These are phyloP conservation scores for Linyphia triangularis DNA, from an alignment of 2,888 invertebrate genomes.

Conservation along the genomic window DNA sequence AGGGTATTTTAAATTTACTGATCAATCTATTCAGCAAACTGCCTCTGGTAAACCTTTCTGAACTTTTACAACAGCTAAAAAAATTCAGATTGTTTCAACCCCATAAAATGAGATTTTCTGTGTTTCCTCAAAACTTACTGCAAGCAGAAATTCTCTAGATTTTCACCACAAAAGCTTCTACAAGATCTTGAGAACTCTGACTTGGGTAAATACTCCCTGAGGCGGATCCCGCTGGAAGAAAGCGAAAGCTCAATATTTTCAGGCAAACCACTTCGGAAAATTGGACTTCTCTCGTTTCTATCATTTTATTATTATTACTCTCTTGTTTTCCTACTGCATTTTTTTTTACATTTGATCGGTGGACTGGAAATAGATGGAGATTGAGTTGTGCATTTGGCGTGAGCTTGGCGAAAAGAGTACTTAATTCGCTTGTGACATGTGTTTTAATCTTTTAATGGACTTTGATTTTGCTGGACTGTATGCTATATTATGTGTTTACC, in stretches of 20 bases:
- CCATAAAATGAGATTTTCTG: constrained; percentile 2
- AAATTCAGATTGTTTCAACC: not conserved
- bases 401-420: no score
- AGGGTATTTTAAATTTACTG: no score
- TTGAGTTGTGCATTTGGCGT: not conserved
- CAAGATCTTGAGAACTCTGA: constrained; percentile 13
- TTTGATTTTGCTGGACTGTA: not conserved
- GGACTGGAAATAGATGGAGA: not conserved
- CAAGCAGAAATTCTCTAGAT: not conserved
- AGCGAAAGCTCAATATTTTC: constrained; percentile 29
- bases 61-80: not conserved
- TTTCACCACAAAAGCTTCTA: constrained; percentile 27
- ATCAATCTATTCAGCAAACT: not conserved
- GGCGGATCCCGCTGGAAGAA: not conserved
- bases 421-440: not conserved
- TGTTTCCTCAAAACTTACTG: constrained; percentile 22
- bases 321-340: constrained; percentile 6
- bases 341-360: not conserved
- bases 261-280: constrained; percentile 47
- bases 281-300: constrained; percentile 30
- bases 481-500: no score
- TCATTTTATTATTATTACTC: constrained; percentile 51
- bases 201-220: constrained; percentile 24
- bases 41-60: not conserved
- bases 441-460: not conserved